Conservation (phyloP, 1,140 invertebrate genomes). For the Micrasema longulum region DNA sequence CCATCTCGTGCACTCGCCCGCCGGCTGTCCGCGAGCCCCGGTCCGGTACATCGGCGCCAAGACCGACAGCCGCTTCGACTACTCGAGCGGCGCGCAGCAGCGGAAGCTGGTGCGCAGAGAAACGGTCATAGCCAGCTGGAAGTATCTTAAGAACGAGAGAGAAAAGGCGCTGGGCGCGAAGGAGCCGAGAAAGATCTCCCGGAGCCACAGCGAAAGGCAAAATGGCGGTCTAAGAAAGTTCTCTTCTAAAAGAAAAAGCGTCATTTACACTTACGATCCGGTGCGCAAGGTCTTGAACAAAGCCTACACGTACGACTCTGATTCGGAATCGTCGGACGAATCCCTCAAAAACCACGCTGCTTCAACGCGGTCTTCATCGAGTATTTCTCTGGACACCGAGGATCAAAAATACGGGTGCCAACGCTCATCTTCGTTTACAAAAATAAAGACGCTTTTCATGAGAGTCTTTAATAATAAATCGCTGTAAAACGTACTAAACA, state of each 20-base stretch:
- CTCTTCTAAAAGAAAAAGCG: constrained; percentile 48
- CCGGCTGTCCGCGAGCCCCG: constrained; percentile 35
- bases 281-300: constrained; percentile 39
- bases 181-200: constrained; percentile 16
- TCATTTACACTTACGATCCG: constrained; percentile 47
- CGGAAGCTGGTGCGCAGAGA: constrained; percentile 46
- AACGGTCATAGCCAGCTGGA: constrained; percentile 51
- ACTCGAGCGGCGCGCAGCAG: constrained; percentile 11
- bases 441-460: constrained; percentile 48
- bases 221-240: constrained; percentile 34
- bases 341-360: no score
- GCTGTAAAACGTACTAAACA: constrained; percentile 23
- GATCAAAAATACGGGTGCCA: constrained; percentile 28
- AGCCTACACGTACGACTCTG: constrained; percentile 35
- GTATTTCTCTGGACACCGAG: not conserved
- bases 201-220: constrained; percentile 47
- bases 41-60: constrained; percentile 44
- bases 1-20: not conserved
- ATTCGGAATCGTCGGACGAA: not conserved
- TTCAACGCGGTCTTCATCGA: not conserved
- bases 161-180: constrained; percentile 43
- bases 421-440: constrained; percentile 48
- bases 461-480: constrained; percentile 45
- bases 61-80: constrained; percentile 46
- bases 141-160: constrained; percentile 49